phyloP scores from a whole-genome alignment of 2,797 vertebrate species.

The Luscinia megarhynchos region DNA sequence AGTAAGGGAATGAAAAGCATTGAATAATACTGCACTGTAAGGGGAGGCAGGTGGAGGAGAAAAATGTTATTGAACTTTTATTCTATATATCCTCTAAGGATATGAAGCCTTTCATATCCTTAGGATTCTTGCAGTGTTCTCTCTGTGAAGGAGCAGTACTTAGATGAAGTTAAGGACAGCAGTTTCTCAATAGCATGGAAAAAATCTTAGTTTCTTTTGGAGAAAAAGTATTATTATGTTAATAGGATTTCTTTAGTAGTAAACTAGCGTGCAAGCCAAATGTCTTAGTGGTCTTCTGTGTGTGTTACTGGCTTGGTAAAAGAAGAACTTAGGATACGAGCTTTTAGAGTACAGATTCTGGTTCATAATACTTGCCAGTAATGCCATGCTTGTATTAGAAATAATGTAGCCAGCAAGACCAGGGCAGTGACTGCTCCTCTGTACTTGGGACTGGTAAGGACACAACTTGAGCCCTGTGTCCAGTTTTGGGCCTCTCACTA shows the following conservation, averaged over 20 bases:
- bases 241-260: background rate
- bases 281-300: background rate
- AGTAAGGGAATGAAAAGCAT: background rate
- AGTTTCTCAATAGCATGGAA: background rate
- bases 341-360: background rate
- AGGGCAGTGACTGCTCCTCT: background rate
- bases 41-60: background rate
- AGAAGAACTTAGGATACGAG: background rate
- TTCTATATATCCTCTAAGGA: too few relatives aligned
- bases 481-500: background rate
- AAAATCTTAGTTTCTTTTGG: background rate
- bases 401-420: background rate
- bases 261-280: background rate
- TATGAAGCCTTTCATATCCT: background rate
- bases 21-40: background rate
- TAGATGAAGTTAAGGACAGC: background rate
- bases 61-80: background rate
- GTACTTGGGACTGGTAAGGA: background rate
- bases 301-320: background rate
- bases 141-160: background rate
- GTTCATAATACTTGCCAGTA: background rate
- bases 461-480: background rate
- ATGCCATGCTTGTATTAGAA: background rate
- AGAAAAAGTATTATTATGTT: background rate
- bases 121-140: background rate